These are phyloP conservation scores for Odocoileus virginianus DNA, from an alignment of 2,113 vertebrate species.

Conservation along the genomic window DNA sequence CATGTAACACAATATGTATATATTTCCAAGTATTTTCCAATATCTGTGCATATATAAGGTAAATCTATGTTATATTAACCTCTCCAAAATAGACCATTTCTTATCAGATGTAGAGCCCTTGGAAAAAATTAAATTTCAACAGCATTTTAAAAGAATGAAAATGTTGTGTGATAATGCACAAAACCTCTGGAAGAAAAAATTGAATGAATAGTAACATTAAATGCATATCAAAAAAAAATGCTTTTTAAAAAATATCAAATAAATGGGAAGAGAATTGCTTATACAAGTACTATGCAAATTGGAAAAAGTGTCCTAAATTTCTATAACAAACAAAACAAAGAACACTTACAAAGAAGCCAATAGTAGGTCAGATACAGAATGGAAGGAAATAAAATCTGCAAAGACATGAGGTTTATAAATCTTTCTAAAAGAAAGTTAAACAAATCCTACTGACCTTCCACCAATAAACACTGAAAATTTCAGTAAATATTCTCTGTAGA, in stretches of 20 bases:
- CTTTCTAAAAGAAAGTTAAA: background rate
- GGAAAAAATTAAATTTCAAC: background rate
- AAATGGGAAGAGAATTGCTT: background rate
- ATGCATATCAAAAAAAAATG: background rate
- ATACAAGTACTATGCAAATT: background rate
- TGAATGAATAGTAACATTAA: background rate
- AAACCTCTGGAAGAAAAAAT: background rate
- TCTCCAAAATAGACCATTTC: background rate
- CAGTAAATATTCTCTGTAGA: background rate
- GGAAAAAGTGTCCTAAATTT: conserved; percentile 26
- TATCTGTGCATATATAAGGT: background rate
- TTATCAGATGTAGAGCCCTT: background rate
- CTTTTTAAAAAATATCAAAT: background rate
- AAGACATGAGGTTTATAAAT: background rate
- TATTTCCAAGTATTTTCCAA: background rate
- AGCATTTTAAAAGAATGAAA: conserved; percentile 10
- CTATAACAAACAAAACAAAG: background rate
- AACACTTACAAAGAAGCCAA: background rate
- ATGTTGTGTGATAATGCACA: background rate
- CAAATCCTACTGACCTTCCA: background rate
- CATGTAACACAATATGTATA: background rate
- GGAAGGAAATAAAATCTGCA: background rate
- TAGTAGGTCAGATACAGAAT: background rate
- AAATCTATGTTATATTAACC: background rate
- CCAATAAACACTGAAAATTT: background rate